A percentile compares a stretch with the other conserved stretches of the same genome.
Conservation (phyloP, 1,140 invertebrate species). For the Drosophila hydei region DNA sequence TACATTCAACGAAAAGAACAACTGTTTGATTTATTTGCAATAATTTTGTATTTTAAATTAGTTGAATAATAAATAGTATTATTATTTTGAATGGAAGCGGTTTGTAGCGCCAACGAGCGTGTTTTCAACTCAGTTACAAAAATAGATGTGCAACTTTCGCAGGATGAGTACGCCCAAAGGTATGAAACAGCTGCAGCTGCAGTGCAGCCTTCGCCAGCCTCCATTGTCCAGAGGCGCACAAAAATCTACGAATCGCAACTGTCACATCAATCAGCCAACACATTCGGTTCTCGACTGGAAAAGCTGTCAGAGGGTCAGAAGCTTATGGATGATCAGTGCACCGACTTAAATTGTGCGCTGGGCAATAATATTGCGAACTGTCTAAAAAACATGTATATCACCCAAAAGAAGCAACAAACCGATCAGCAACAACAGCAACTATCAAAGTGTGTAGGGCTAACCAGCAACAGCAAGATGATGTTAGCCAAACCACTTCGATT, state of each 20-base stretch:
- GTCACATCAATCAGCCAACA: too few relatives aligned
- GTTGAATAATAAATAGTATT: conserved; percentile 3
- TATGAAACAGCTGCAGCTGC: conserved; percentile 37
- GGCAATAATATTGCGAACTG: conserved; percentile 3
- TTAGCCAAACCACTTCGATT: not conserved
- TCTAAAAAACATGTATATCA: conserved; percentile 6
- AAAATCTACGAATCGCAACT: conserved; percentile 55
- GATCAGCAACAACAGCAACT: not conserved
- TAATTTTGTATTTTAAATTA: conserved; percentile 6
- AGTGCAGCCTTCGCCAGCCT: not conserved
- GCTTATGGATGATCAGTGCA: conserved; percentile 5
- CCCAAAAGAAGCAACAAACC: not conserved
- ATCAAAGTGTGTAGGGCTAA: not conserved
- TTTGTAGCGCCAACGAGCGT: conserved; percentile 24
- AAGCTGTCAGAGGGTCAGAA: conserved; percentile 1
- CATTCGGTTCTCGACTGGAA: not conserved
- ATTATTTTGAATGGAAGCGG: conserved; percentile 38
- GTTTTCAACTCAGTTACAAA: conserved; percentile 39
- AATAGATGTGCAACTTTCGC: conserved; percentile 34
- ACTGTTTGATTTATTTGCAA: not conserved
- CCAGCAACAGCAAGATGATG: not conserved
- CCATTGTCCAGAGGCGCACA: conserved; percentile 33
- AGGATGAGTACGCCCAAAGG: conserved; percentile 11
- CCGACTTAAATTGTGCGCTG: conserved; percentile 3
- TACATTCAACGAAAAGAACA: conserved; percentile 1